phyloP scores from a whole-genome alignment of 2,797 vertebrate species.

The Nannoperca australis region DNA sequence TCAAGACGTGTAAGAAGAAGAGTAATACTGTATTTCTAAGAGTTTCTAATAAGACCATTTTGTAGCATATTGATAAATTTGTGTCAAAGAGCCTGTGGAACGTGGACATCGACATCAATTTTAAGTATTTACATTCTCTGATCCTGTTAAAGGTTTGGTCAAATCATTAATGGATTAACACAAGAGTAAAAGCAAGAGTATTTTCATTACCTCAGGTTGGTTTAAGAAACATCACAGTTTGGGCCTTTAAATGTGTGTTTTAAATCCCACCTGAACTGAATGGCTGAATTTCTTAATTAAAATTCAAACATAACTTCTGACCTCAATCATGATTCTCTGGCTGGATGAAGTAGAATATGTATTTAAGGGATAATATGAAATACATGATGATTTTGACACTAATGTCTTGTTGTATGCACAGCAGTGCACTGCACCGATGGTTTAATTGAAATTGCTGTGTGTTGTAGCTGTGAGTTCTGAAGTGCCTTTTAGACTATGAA shows the following conservation, averaged over 20 bases:
- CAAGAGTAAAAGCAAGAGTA: neutral
- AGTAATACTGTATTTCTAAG: constrained; percentile 22
- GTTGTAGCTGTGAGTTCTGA: constrained; percentile 65
- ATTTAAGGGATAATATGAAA: constrained; percentile 25
- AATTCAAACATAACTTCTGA: constrained; percentile 44
- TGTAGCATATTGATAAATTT: constrained; percentile 53
- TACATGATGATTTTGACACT: constrained; percentile 8
- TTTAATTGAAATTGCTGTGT: constrained; percentile 40
- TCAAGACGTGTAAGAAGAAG: constrained; percentile 9
- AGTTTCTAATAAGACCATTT: constrained; percentile 33
- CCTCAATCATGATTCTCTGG: constrained; percentile 50
- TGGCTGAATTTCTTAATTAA: constrained; percentile 16
- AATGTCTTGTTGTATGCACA: constrained; percentile 4
- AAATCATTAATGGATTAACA: constrained; percentile 2
- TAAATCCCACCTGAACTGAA: constrained; percentile 30
- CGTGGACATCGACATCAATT: constrained; percentile 29
- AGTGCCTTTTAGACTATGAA: constrained; percentile 76
- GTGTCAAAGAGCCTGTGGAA: constrained; percentile 21
- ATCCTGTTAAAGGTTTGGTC: neutral
- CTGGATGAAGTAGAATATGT: constrained; percentile 20
- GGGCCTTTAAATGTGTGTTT: constrained; percentile 25
- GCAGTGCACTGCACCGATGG: constrained; percentile 6
- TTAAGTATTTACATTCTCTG: neutral
- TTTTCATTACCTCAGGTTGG: constrained; percentile 32
- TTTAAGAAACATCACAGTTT: constrained; percentile 14